phyloP scores from a whole-genome alignment of 2,113 vertebrate genomes.

The Donacobius atricapilla region DNA sequence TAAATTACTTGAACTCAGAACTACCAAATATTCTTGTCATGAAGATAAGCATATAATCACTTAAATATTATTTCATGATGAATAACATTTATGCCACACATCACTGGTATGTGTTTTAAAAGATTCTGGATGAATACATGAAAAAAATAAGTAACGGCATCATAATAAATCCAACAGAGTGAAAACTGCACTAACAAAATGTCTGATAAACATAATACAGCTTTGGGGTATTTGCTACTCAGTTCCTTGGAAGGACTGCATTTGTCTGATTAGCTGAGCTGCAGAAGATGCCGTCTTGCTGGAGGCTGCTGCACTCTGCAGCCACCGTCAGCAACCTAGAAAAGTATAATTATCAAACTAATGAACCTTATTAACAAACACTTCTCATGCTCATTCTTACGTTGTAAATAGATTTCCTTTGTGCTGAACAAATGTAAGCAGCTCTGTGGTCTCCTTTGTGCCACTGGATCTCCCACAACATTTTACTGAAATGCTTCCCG shows the following conservation, averaged over 20 bases:
- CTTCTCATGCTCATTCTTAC: background rate
- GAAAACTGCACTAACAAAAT: background rate
- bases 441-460: background rate
- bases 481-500: background rate
- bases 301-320: constrained; percentile 41
- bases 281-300: background rate
- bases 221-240: constrained; percentile 20
- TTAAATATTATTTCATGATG: background rate
- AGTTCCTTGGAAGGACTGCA: constrained; percentile 12
- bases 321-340: constrained; percentile 10
- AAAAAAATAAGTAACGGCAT: background rate
- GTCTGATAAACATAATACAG: constrained; percentile 29
- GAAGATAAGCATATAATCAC: background rate
- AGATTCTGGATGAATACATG: background rate
- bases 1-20: background rate
- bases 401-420: background rate
- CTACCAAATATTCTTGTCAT: background rate
- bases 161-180: background rate
- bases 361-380: background rate
- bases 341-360: background rate
- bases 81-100: background rate
- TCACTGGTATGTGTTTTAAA: background rate
- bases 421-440: background rate
- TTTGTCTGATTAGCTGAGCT: constrained; percentile 35
- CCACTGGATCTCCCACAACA: background rate